Conservation (phyloP, 1,140 invertebrate species). For the Zophobas morio region DNA sequence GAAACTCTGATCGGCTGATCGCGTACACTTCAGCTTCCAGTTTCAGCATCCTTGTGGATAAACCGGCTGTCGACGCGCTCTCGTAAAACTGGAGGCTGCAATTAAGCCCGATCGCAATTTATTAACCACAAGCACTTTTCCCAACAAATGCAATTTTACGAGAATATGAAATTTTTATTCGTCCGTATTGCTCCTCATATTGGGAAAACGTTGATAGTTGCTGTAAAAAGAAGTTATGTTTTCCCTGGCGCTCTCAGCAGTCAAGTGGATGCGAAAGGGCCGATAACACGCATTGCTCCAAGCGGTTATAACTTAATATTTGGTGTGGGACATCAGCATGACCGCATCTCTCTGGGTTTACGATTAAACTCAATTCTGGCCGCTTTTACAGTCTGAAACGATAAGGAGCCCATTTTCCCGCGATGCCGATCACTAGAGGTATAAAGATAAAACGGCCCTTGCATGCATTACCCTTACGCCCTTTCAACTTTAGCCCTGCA, state of each 20-base stretch:
- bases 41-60: too few relatives aligned
- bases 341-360: constrained; percentile 38
- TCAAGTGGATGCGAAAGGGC: constrained; percentile 17
- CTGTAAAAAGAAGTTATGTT: constrained; percentile 30
- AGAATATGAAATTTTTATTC: constrained; percentile 41
- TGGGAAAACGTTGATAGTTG: constrained; percentile 14
- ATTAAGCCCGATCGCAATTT: constrained; percentile 32
- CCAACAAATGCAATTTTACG: constrained; percentile 26
- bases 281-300: constrained; percentile 30
- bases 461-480: constrained; percentile 3
- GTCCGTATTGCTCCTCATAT: neutral
- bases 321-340: constrained; percentile 34
- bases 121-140: constrained; percentile 27
- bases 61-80: too few relatives aligned
- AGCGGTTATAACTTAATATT: constrained; percentile 43
- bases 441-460: constrained; percentile 42
- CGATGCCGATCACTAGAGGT: constrained; percentile 14
- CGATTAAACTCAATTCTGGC: constrained; percentile 42
- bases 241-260: constrained; percentile 3
- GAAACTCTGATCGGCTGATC: too few relatives aligned
- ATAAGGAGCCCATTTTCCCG: constrained; percentile 31
- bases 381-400: constrained; percentile 35
- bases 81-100: neutral
- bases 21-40: too few relatives aligned
- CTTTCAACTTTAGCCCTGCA: constrained; percentile 19